Percentiles rank a stretch among this genome's conserved stretches.
Conservation (phyloP, 2,797 vertebrate species). For the Clamator glandarius region DNA sequence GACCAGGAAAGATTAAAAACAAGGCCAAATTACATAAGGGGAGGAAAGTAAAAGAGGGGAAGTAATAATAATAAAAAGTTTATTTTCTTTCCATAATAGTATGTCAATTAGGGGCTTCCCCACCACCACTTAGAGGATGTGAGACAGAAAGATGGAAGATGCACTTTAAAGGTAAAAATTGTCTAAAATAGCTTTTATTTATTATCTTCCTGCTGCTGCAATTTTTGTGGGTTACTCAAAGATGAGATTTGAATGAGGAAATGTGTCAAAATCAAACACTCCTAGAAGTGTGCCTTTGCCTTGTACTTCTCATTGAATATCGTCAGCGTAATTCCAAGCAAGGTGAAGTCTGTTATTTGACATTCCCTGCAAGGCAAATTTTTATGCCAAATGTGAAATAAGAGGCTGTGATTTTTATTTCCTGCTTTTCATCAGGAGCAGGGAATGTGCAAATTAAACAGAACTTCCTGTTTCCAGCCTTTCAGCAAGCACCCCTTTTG, state of each 20-base stretch:
- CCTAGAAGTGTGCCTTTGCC: not conserved
- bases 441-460: slow-evolving; percentile 35
- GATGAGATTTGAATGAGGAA: not conserved
- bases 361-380: slow-evolving; percentile 12
- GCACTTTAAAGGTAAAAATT: not conserved
- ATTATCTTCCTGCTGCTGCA: not conserved
- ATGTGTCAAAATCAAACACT: not conserved
- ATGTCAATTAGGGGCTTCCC: not conserved
- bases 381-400: slow-evolving; percentile 23
- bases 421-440: slow-evolving; percentile 28
- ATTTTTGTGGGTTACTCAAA: not conserved
- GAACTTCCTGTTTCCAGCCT: not conserved
- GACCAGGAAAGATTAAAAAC: not conserved
- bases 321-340: not conserved
- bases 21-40: not conserved
- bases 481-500: not conserved
- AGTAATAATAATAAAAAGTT: not conserved
- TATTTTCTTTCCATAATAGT: not conserved
- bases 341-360: slow-evolving; percentile 29
- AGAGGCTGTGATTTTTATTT: slow-evolving; percentile 4
- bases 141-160: not conserved
- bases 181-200: not conserved
- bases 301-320: not conserved
- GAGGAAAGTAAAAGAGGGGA: not conserved
- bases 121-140: not conserved